Evolutionary conservation across 1,140 invertebrate species (phyloP).

Genomic region (Pseudomyrmex gracilis): DNA sequence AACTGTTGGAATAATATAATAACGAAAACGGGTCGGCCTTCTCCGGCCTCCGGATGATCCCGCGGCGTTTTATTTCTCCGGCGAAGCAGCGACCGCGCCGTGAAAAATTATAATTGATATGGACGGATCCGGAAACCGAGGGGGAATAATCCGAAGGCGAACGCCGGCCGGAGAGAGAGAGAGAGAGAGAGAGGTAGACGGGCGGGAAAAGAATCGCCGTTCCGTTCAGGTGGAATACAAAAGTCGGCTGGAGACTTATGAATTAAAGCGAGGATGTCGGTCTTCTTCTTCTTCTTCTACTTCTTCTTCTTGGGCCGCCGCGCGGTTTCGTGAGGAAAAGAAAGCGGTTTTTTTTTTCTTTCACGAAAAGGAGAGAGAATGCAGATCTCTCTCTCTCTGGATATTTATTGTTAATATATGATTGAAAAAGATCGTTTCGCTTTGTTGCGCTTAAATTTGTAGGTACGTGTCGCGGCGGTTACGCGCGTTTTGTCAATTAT

Average conservation of each 20-base stretch:
- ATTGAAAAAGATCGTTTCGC: neutral
- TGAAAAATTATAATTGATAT: slow-evolving; percentile 70
- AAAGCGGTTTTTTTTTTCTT: slow-evolving; percentile 11
- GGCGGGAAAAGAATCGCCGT: slow-evolving; percentile 52
- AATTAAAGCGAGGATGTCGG: slow-evolving; percentile 55
- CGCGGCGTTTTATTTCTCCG: slow-evolving; percentile 50
- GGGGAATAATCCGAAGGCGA: slow-evolving; percentile 57
- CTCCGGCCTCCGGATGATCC: slow-evolving; percentile 25
- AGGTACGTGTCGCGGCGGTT: too few species aligned
- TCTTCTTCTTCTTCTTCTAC: neutral
- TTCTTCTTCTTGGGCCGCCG: neutral
- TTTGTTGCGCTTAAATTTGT: neutral
- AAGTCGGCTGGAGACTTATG: slow-evolving; percentile 60
- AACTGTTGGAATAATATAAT: slow-evolving; percentile 63
- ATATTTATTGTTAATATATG: neutral
- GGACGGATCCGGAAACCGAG: slow-evolving; percentile 61
- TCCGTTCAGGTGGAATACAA: slow-evolving; percentile 54
- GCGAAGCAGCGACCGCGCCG: slow-evolving; percentile 14
- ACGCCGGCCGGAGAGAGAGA: slow-evolving; percentile 30
- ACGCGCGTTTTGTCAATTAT: too few species aligned
- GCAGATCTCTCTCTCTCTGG: neutral
- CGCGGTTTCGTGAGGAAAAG: neutral
- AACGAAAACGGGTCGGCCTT: slow-evolving; percentile 38
- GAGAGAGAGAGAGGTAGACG: slow-evolving; percentile 50
- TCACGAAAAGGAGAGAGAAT: slow-evolving; percentile 46